phyloP scores from a whole-genome alignment of 2,113 vertebrate genomes.

The Bothrops jararaca region DNA sequence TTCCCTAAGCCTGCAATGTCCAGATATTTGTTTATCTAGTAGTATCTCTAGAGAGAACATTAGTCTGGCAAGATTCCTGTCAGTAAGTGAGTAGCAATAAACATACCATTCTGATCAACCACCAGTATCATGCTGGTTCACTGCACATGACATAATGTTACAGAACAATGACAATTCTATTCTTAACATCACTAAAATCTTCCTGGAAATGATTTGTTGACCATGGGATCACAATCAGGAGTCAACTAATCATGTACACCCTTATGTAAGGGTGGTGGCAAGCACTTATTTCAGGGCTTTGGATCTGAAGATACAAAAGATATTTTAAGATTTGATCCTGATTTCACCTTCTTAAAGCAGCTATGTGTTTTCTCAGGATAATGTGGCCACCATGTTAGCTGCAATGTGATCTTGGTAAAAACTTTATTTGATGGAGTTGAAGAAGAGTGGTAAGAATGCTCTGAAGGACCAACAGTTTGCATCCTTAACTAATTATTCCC shows the following conservation, averaged over 20 bases:
- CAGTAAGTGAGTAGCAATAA: too few relatives aligned
- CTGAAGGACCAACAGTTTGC: background rate
- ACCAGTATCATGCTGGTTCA: too few relatives aligned
- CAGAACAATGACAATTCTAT: background rate
- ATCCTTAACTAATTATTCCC: background rate
- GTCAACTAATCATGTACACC: background rate
- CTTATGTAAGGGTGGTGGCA: background rate
- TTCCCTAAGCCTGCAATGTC: too few relatives aligned
- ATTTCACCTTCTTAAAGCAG: background rate
- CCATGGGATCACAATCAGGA: background rate
- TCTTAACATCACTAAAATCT: background rate
- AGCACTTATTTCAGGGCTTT: background rate
- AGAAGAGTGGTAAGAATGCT: background rate
- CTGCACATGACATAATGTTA: background rate
- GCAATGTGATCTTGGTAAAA: background rate
- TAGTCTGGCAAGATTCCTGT: too few relatives aligned
- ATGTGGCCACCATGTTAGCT: background rate
- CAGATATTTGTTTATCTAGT: too few relatives aligned
- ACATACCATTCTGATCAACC: too few relatives aligned
- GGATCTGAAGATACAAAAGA: background rate
- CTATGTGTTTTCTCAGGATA: background rate
- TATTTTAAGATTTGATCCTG: background rate
- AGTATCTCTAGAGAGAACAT: too few relatives aligned
- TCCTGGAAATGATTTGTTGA: background rate
- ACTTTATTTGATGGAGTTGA: background rate